phyloP scores from a whole-genome alignment of 2,113 vertebrate species.

The Plectropomus leopardus region DNA sequence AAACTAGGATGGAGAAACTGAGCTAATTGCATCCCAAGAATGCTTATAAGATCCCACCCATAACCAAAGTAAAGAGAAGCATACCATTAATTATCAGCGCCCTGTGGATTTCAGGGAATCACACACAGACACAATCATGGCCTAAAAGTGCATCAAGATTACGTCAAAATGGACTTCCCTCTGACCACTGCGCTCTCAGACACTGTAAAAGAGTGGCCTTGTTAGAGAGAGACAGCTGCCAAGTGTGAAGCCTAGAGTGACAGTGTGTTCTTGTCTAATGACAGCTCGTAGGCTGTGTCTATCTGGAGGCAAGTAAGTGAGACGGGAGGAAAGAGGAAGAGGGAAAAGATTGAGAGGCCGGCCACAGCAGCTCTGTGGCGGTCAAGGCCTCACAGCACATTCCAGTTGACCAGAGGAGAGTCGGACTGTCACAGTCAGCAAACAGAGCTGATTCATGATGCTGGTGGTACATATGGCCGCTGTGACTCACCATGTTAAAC shows the following conservation, averaged over 20 bases:
- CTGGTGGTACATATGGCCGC: slow-evolving; percentile 18
- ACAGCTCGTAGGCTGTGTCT: slow-evolving; percentile 21
- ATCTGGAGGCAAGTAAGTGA: slow-evolving; percentile 33
- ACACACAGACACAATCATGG: neutral
- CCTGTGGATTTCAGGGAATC: neutral
- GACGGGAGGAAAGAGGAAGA: slow-evolving; percentile 27
- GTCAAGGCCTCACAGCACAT: slow-evolving; percentile 58
- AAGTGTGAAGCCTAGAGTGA: slow-evolving; percentile 40
- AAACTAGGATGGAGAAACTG: neutral
- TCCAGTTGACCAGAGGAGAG: slow-evolving; percentile 52
- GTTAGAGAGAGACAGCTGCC: slow-evolving; percentile 51
- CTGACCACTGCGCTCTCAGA: slow-evolving; percentile 7
- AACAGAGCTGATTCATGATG: slow-evolving; percentile 66
- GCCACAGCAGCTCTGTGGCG: slow-evolving; percentile 24
- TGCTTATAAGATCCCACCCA: slow-evolving; percentile 9
- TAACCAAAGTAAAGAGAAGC: slow-evolving; percentile 6
- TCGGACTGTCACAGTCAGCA: slow-evolving; percentile 53
- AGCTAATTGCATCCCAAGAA: slow-evolving; percentile 35
- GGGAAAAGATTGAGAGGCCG: slow-evolving; percentile 35
- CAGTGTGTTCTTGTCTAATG: slow-evolving; percentile 38
- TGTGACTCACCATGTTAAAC: slow-evolving; percentile 29
- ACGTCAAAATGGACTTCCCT: slow-evolving; percentile 20
- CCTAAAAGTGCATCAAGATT: neutral
- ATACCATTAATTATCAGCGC: neutral
- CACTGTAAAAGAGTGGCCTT: slow-evolving; percentile 35